Conservation (phyloP, 2,113 vertebrate genomes). For the Perca fluviatilis region DNA sequence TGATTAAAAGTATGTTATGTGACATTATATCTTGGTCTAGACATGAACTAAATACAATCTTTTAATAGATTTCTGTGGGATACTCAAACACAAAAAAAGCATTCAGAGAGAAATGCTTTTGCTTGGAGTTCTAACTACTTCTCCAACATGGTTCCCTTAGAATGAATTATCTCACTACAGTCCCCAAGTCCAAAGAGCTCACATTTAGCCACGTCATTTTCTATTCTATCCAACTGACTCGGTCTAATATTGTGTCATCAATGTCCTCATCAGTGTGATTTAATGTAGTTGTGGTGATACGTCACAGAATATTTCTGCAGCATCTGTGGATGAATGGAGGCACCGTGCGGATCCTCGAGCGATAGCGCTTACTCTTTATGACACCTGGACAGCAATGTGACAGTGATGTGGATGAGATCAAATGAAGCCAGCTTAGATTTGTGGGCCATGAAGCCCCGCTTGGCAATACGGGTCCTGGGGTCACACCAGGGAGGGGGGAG, state of each 20-base stretch:
- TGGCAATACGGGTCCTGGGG: not conserved
- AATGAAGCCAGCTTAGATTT: conserved; percentile 50
- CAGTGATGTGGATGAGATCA: conserved; percentile 50
- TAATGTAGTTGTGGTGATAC: conserved; percentile 1
- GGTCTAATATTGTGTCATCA: not conserved
- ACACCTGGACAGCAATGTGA: conserved; percentile 29
- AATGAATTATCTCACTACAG: conserved; percentile 7
- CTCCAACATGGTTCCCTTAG: conserved; percentile 9
- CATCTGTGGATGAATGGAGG: not conserved
- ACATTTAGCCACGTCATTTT: not conserved
- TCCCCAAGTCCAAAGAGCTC: not conserved
- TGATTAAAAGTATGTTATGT: not conserved
- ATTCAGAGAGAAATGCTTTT: not conserved
- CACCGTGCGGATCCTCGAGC: not conserved
- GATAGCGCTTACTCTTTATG: conserved; percentile 5
- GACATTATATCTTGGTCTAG: not conserved
- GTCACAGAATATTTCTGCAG: conserved; percentile 1
- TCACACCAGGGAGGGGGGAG: not conserved
- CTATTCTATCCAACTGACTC: not conserved
- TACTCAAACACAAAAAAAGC: not conserved
- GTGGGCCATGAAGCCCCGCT: conserved; percentile 3
- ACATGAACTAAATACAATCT: not conserved
- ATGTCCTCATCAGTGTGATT: conserved; percentile 14
- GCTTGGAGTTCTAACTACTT: not conserved
- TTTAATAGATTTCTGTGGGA: not conserved